These are phyloP conservation scores for Boleophthalmus pectinirostris DNA, from an alignment of 2,113 vertebrate species.

Conservation along the genomic window DNA sequence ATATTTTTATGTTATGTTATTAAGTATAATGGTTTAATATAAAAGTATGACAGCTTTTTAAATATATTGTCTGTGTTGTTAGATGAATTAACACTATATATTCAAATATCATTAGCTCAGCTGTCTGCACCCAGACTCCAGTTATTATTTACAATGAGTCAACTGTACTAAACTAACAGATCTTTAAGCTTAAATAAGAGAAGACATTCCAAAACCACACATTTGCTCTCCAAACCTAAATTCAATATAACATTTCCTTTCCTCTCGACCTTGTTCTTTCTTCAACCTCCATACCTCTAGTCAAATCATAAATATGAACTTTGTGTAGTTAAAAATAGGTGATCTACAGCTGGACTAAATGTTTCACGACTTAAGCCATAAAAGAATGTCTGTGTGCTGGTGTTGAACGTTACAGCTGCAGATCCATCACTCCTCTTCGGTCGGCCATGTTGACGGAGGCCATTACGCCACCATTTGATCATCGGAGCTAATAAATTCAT, in stretches of 20 bases:
- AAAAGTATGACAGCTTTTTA: no score
- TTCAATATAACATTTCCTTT: not conserved
- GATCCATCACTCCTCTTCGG: constrained; percentile 18
- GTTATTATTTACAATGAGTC: no score
- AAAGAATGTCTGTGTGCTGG: not conserved
- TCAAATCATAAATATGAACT: constrained; percentile 1
- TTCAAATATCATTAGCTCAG: no score
- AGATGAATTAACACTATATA: no score
- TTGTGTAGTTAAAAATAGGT: constrained; percentile 1
- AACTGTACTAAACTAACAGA: no score
- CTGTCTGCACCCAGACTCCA: no score
- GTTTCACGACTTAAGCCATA: constrained; percentile 7
- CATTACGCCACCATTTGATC: constrained; percentile 46
- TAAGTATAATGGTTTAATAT: no score
- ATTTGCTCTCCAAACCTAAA: no score
- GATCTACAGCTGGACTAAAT: constrained; percentile 1
- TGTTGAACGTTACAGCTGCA: not conserved
- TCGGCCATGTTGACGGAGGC: constrained; percentile 30
- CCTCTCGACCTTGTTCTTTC: not conserved
- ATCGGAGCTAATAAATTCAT: constrained; percentile 38
- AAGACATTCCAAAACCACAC: no score
- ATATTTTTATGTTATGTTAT: no score
- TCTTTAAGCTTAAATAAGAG: no score
- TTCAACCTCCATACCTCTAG: not conserved
- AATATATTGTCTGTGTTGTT: no score